Evolutionary conservation across 2,113 vertebrate species (phyloP).

Genomic region (Arvicanthis niloticus): DNA sequence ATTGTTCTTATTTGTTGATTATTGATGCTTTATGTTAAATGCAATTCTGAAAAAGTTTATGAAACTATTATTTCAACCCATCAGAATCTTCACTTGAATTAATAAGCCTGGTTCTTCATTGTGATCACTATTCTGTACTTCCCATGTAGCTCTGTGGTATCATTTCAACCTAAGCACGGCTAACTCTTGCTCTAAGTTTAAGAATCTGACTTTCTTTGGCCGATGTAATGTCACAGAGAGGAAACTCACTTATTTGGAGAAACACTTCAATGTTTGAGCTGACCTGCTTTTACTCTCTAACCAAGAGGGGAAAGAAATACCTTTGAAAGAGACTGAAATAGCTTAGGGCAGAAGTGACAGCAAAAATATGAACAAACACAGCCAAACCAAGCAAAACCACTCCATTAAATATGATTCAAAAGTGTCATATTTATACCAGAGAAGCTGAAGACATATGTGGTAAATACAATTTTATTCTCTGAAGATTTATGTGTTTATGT

Average conservation of each 20-base stretch:
- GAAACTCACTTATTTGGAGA: background rate
- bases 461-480: background rate
- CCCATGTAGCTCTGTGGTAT: background rate
- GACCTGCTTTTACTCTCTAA: background rate
- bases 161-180: background rate
- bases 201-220: background rate
- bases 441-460: background rate
- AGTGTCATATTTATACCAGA: background rate
- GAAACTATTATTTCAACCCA: background rate
- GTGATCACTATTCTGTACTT: background rate
- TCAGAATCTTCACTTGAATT: background rate
- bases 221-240: background rate
- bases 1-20: background rate
- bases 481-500: background rate
- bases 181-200: background rate
- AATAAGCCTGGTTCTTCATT: background rate
- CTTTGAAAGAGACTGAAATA: background rate
- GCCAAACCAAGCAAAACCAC: background rate
- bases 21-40: background rate
- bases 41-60: background rate
- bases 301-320: background rate
- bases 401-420: background rate
- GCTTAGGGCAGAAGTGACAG: background rate
- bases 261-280: background rate
- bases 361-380: background rate